Conservation (phyloP, 1,140 invertebrate genomes). For the Drosophila ficusphila region DNA sequence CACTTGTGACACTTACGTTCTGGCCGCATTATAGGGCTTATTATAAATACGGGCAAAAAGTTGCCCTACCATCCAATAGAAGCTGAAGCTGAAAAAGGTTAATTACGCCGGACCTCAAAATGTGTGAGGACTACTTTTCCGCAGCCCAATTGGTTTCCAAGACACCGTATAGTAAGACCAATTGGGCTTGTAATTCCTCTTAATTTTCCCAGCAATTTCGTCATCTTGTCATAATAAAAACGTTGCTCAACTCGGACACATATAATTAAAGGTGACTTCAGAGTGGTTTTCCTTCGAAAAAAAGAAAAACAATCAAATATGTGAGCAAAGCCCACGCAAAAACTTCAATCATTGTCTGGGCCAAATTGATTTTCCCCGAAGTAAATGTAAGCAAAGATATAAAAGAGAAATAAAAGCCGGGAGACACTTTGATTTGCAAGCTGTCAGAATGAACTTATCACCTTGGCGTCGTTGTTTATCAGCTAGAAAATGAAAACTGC, state of each 20-base stretch:
- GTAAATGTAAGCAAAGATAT: constrained; percentile 17
- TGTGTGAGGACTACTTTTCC: neutral
- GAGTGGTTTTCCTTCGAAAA: neutral
- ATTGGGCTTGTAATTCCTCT: constrained; percentile 10
- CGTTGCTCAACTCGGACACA: constrained; percentile 12
- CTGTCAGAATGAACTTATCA: constrained; percentile 72
- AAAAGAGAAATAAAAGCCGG: constrained; percentile 26
- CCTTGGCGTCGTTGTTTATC: constrained; percentile 65
- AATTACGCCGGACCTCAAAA: constrained; percentile 4
- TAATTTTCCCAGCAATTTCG: constrained; percentile 7
- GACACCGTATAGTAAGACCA: constrained; percentile 1
- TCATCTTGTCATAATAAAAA: constrained; percentile 6
- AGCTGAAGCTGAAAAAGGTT: constrained; percentile 25
- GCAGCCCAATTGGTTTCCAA: too few relatives aligned
- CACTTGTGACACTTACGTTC: constrained; percentile 52
- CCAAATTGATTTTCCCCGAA: constrained; percentile 37
- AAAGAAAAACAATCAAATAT: constrained; percentile 9
- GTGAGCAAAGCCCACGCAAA: constrained; percentile 31
- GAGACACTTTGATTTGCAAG: constrained; percentile 64
- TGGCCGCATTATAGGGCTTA: constrained; percentile 41
- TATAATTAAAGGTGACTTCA: constrained; percentile 39
- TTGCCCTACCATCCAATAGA: neutral
- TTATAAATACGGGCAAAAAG: constrained; percentile 33
- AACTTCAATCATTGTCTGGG: constrained; percentile 34
- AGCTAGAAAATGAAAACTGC: constrained; percentile 61